Percentiles rank a stretch among this genome's conserved stretches.
Conservation (phyloP, 2,113 vertebrate species). For the Apteryx mantelli region DNA sequence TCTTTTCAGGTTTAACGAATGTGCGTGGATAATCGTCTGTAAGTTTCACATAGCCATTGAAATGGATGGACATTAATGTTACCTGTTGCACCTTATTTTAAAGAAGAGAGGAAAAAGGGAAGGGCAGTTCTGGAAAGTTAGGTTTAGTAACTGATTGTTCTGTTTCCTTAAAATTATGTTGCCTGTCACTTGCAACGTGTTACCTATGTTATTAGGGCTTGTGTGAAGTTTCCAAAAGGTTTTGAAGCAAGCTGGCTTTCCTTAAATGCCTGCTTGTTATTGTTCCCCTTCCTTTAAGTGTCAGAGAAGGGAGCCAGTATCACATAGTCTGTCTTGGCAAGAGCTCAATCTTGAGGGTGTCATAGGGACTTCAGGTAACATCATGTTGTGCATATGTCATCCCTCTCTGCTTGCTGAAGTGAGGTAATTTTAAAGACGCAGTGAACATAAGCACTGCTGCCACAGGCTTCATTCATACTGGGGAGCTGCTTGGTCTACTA, state of each 20-base stretch:
- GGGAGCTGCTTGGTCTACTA: neutral
- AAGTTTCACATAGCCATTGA: neutral
- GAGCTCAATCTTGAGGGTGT: neutral
- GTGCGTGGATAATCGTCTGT: neutral
- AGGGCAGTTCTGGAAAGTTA: neutral
- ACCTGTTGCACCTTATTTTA: neutral
- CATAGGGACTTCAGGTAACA: neutral
- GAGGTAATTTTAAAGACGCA: neutral
- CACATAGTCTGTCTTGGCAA: neutral
- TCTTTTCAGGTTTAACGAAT: neutral
- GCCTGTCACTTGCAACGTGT: neutral
- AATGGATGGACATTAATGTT: neutral
- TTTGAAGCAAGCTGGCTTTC: neutral
- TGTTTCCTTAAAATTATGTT: neutral
- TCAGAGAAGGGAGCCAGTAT: neutral
- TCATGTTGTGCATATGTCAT: neutral
- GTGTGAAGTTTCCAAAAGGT: neutral
- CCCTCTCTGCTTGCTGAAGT: neutral
- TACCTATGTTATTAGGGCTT: neutral
- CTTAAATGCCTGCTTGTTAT: neutral
- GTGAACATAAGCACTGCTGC: fast-evolving
- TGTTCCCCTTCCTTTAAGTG: neutral
- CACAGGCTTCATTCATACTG: fast-evolving
- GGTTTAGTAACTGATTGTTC: neutral
- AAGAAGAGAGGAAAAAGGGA: neutral